phyloP scores from a whole-genome alignment of 2,113 vertebrate genomes.

The Mustela nigripes region DNA sequence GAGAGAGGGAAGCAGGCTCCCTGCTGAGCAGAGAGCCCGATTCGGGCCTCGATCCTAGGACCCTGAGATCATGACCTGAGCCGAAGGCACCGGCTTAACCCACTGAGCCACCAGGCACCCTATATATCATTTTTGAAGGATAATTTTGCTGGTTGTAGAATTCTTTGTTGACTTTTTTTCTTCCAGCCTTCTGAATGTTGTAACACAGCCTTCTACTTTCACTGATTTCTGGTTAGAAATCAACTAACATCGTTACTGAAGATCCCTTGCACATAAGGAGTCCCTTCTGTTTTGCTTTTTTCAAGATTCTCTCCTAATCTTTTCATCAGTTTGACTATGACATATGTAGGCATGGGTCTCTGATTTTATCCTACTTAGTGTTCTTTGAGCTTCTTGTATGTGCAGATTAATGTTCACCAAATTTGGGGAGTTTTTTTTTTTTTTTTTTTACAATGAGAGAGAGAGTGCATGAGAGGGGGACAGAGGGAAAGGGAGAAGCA shows the following conservation, averaged over 20 bases:
- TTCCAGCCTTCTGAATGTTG: background rate
- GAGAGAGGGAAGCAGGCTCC: too few species aligned
- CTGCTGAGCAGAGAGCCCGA: too few species aligned
- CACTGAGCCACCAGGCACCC: too few species aligned
- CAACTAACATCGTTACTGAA: background rate
- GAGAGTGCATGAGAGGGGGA: background rate
- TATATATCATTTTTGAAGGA: conserved; percentile 3
- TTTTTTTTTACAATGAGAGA: background rate
- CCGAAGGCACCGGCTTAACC: too few species aligned
- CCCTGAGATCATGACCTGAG: too few species aligned
- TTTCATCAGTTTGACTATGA: background rate
- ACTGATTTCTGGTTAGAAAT: background rate
- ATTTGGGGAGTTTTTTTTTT: background rate
- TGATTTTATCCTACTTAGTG: background rate
- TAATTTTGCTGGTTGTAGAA: background rate
- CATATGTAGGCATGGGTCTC: background rate
- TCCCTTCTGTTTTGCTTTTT: background rate
- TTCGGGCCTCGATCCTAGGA: too few species aligned
- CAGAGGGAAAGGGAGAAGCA: background rate
- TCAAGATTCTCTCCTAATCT: background rate
- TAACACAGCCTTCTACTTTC: background rate
- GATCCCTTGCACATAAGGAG: background rate
- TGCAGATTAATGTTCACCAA: background rate
- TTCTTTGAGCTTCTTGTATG: background rate
- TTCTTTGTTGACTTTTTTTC: background rate